Evolutionary conservation across 2,113 vertebrate species (phyloP).

Genomic region (Gambusia affinis): DNA sequence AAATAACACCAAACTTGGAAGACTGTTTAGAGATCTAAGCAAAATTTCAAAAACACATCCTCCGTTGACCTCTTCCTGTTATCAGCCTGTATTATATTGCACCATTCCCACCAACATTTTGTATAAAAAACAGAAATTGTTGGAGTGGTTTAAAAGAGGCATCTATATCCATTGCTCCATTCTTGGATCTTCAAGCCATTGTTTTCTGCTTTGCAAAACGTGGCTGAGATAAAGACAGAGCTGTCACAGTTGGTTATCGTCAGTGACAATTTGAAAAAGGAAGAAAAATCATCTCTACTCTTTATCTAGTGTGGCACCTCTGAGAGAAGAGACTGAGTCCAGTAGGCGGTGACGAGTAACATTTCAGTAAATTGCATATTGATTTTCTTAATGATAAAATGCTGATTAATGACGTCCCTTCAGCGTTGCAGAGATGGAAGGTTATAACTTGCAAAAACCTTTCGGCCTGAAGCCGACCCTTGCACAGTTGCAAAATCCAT

Average conservation of each 20-base stretch:
- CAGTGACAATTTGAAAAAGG: constrained; percentile 25
- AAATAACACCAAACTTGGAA: too few relatives aligned
- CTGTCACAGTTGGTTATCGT: constrained; percentile 34
- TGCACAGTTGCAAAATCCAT: constrained; percentile 51
- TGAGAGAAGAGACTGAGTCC: constrained; percentile 16
- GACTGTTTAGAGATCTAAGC: background rate
- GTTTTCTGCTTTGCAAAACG: constrained; percentile 13
- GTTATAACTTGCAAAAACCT: constrained; percentile 32
- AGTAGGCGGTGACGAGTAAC: constrained; percentile 41
- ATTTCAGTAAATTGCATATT: constrained; percentile 62
- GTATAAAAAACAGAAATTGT: constrained; percentile 10
- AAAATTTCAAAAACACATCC: background rate
- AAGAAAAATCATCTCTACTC: constrained; percentile 19
- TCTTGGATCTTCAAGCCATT: constrained; percentile 13
- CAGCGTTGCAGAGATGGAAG: constrained; percentile 16
- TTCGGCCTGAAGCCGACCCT: constrained; percentile 14
- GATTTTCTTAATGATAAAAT: constrained; percentile 64
- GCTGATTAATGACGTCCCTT: constrained; percentile 58
- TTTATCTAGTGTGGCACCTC: constrained; percentile 18
- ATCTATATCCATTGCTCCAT: constrained; percentile 9
- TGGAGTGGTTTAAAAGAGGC: background rate
- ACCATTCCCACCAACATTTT: constrained; percentile 9
- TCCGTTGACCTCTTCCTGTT: background rate
- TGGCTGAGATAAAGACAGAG: constrained; percentile 26
- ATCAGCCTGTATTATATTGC: background rate